These are phyloP conservation scores for Hyla sarda DNA, from an alignment of 2,113 vertebrate genomes.

Conservation along the genomic window DNA sequence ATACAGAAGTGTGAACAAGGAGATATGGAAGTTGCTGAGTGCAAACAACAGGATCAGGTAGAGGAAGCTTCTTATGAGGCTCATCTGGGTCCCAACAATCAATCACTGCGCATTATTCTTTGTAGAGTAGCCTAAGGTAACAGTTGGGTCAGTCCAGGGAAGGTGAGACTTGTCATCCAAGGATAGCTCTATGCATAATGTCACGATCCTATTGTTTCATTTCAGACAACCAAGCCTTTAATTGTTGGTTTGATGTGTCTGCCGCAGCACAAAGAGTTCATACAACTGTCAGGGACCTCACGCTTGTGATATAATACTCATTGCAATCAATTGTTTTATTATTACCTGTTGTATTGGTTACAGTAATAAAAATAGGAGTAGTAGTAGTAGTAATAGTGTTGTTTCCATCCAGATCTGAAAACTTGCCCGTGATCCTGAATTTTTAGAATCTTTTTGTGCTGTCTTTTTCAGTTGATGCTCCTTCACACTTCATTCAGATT, in stretches of 20 bases:
- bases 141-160: slow-evolving; percentile 9
- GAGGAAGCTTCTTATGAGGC: background rate
- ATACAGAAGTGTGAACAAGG: background rate
- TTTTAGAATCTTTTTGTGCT: background rate
- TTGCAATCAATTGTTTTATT: too few species aligned
- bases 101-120: slow-evolving; percentile 31
- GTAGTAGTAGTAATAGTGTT: too few species aligned
- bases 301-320: too few species aligned
- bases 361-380: too few species aligned
- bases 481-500: too few species aligned
- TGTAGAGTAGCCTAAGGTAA: slow-evolving; percentile 18
- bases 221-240: background rate
- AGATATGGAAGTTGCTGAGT: slow-evolving; percentile 8
- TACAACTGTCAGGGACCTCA: background rate
- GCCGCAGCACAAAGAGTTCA: background rate
- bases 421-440: background rate
- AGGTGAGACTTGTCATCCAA: background rate
- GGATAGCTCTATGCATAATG: background rate
- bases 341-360: too few species aligned
- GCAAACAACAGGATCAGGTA: background rate
- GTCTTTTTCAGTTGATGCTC: background rate
- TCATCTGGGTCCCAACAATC: slow-evolving; percentile 34
- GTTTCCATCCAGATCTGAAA: too few species aligned
- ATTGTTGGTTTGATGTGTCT: background rate
- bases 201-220: background rate